Evolutionary conservation across 2,797 vertebrate species (phyloP).

Genomic region (Trichosurus vulpecula): DNA sequence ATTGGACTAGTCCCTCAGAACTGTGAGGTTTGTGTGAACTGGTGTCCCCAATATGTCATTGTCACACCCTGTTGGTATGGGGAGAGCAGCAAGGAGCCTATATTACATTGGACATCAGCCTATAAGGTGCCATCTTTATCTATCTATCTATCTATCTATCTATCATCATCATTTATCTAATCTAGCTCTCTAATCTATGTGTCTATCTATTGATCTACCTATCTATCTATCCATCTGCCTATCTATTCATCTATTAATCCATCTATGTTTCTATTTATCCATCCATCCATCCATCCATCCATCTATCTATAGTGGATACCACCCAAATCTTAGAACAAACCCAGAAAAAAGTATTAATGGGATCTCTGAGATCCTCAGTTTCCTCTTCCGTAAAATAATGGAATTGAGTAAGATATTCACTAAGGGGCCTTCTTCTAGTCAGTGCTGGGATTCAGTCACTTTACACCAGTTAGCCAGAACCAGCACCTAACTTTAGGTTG

Average conservation of each 20-base stretch:
- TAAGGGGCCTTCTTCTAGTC: neutral
- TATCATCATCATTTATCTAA: too few relatives aligned
- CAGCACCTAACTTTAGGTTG: too few relatives aligned
- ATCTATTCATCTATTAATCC: too few relatives aligned
- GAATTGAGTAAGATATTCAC: neutral
- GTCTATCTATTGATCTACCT: too few relatives aligned
- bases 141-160: too few relatives aligned
- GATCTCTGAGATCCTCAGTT: neutral
- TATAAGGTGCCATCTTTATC: neutral
- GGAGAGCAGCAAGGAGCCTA: neutral
- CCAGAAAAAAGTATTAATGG: neutral
- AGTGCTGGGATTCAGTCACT: too few relatives aligned
- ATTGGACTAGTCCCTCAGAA: neutral
- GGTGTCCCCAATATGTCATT: neutral
- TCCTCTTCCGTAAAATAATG: neutral
- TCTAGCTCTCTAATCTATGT: too few relatives aligned
- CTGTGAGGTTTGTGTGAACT: neutral
- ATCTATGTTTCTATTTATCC: too few relatives aligned
- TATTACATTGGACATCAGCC: neutral
- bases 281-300: too few relatives aligned
- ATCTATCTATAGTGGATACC: too few relatives aligned
- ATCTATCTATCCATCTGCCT: too few relatives aligned
- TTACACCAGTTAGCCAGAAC: too few relatives aligned
- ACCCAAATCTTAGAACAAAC: neutral
- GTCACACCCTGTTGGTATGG: neutral